Conservation (phyloP, 2,888 invertebrate species). For the Diploptera punctata region DNA sequence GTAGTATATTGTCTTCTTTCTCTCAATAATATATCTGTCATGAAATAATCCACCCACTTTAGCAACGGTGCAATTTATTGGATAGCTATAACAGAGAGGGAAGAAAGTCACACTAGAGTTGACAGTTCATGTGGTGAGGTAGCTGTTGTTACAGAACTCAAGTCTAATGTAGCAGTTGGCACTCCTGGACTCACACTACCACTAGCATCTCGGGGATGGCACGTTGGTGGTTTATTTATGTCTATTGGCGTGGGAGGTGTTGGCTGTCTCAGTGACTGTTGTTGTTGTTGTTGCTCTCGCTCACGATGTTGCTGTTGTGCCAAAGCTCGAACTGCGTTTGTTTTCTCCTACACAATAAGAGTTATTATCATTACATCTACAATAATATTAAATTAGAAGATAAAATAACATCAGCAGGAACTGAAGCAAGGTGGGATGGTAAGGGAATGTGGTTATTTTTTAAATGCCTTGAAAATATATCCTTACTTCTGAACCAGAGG, state of each 20-base stretch:
- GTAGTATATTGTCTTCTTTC: too few species aligned
- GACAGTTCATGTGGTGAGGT: slow-evolving; percentile 73
- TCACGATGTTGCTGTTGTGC: slow-evolving; percentile 54
- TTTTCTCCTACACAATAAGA: slow-evolving; percentile 68
- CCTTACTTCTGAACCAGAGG: too few species aligned
- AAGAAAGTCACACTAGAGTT: slow-evolving; percentile 65
- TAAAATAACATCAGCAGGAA: too few species aligned
- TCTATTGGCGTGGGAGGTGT: slow-evolving; percentile 40
- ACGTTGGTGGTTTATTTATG: slow-evolving; percentile 32
- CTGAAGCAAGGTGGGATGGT: too few species aligned
- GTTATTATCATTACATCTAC: slow-evolving; percentile 7
- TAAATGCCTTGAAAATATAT: too few species aligned
- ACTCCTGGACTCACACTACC: slow-evolving; percentile 70
- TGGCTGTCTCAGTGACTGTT: slow-evolving; percentile 29
- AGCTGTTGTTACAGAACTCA: slow-evolving; percentile 69
- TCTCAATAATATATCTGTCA: too few species aligned
- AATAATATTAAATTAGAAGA: too few species aligned
- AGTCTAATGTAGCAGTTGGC: slow-evolving; percentile 65
- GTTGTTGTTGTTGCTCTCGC: slow-evolving; percentile 49
- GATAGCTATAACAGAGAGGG: too few species aligned
- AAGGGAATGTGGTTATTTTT: too few species aligned
- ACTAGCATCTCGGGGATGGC: slow-evolving; percentile 57
- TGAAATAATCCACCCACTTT: too few species aligned
- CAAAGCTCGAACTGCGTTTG: slow-evolving; percentile 76
- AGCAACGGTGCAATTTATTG: too few species aligned